These are phyloP conservation scores for Gobio gobio DNA, from an alignment of 2,113 vertebrate species.

Conservation along the genomic window DNA sequence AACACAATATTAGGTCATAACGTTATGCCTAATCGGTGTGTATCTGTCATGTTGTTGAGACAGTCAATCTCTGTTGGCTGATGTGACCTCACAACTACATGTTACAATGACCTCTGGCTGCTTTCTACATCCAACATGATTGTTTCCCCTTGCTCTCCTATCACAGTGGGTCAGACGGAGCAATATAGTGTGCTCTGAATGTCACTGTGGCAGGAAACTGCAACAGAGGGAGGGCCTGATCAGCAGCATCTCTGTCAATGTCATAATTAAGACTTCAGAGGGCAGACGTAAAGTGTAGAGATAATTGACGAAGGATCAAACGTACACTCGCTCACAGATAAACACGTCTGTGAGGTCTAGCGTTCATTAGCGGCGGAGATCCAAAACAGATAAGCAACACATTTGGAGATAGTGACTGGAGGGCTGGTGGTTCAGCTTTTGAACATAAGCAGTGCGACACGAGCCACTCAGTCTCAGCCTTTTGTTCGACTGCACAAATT, in stretches of 20 bases:
- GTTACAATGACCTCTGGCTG: neutral
- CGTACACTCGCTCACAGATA: slow-evolving; percentile 46
- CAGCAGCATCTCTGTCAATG: slow-evolving; percentile 29
- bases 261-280: slow-evolving; percentile 56
- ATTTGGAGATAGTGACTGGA: slow-evolving; percentile 18
- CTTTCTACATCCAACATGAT: neutral
- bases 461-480: neutral
- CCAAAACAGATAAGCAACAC: slow-evolving; percentile 44
- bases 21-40: too few relatives aligned
- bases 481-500: neutral
- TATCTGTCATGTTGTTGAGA: neutral
- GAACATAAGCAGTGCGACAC: neutral
- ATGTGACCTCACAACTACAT: neutral
- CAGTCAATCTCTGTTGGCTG: neutral
- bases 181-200: neutral
- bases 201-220: neutral
- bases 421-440: neutral
- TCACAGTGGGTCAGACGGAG: neutral
- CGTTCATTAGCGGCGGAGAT: slow-evolving; percentile 51
- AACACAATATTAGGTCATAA: too few relatives aligned
- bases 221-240: neutral
- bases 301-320: slow-evolving; percentile 52
- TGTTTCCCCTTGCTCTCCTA: neutral
- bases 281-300: slow-evolving; percentile 44
- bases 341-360: slow-evolving; percentile 39